Conservation (phyloP, 2,888 invertebrate species). For the Alitta virens region DNA sequence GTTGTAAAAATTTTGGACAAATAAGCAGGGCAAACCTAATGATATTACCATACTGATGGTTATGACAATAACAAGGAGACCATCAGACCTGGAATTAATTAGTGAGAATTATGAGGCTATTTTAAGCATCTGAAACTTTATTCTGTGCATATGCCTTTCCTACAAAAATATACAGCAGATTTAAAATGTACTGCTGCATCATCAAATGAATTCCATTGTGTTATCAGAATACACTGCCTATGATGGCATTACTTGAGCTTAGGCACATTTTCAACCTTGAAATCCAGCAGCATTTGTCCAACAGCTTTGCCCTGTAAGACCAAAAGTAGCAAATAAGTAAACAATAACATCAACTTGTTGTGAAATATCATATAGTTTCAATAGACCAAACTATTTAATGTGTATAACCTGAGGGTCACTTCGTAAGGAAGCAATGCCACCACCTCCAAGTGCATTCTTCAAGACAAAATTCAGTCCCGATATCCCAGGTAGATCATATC, state of each 20-base stretch:
- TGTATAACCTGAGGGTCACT: conserved; percentile 58
- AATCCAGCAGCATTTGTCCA: conserved; percentile 58
- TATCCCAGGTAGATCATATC: conserved; percentile 60
- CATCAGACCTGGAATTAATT: too few relatives aligned
- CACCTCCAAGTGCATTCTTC: conserved; percentile 58
- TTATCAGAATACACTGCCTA: too few relatives aligned
- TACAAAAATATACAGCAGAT: too few relatives aligned
- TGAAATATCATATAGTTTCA: neutral
- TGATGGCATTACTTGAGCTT: conserved; percentile 21
- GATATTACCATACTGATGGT: too few relatives aligned
- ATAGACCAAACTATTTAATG: neutral
- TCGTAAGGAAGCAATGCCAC: conserved; percentile 60
- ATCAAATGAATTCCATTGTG: too few relatives aligned
- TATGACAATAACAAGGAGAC: too few relatives aligned
- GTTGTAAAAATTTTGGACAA: too few relatives aligned
- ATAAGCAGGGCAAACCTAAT: too few relatives aligned
- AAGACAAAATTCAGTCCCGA: conserved; percentile 59
- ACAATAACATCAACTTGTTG: neutral
- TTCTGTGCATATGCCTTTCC: too few relatives aligned
- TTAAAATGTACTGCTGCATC: too few relatives aligned
- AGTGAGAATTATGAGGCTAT: too few relatives aligned
- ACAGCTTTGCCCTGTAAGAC: conserved; percentile 59
- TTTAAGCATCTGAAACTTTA: too few relatives aligned
- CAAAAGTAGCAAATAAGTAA: conserved; percentile 2
- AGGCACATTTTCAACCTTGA: conserved; percentile 46